A percentile compares a stretch with the other conserved stretches of the same genome.
phyloP scores from a whole-genome alignment of 1,140 invertebrate genomes.

The Lineus longissimus region DNA sequence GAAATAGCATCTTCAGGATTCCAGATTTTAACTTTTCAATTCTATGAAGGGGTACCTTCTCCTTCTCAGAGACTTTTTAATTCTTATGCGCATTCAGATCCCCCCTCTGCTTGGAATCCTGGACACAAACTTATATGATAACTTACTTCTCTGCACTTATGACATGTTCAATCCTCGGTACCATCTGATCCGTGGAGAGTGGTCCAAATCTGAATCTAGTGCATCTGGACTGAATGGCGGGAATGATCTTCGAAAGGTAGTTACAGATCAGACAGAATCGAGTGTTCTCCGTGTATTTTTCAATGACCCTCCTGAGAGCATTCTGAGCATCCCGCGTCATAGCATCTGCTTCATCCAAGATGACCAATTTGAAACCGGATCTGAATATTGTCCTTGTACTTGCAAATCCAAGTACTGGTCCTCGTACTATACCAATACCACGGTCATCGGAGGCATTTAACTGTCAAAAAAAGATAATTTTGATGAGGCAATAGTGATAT shows the following conservation, averaged over 20 bases:
- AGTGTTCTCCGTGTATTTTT: conserved; percentile 98
- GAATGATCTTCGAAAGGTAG: conserved; percentile 97
- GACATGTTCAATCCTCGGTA: conserved; percentile 83
- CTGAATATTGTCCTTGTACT: conserved; percentile 87
- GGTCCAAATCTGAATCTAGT: conserved; percentile 97
- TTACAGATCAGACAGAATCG: conserved; percentile 99
- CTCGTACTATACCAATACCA: conserved; percentile 94
- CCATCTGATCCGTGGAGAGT: conserved; percentile 74
- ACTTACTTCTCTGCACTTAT: conserved; percentile 73
- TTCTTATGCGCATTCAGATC: no score
- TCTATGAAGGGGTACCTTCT: no score
- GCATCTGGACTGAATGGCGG: conserved; percentile 95
- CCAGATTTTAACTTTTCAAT: no score
- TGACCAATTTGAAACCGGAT: conserved; percentile 91
- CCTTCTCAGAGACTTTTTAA: no score
- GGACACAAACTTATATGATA: no score
- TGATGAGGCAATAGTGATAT: conserved; percentile 14
- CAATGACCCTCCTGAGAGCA: conserved; percentile 94
- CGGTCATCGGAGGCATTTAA: conserved; percentile 99
- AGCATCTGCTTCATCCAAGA: conserved; percentile 98
- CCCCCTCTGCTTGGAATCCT: no score
- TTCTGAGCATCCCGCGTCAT: conserved; percentile 99
- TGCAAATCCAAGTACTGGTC: conserved; percentile 96
- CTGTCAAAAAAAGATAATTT: conserved; percentile 65
- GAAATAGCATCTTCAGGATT: no score